Conservation (phyloP, 2,797 vertebrate species). For the Parotocinclus haroldoi region DNA sequence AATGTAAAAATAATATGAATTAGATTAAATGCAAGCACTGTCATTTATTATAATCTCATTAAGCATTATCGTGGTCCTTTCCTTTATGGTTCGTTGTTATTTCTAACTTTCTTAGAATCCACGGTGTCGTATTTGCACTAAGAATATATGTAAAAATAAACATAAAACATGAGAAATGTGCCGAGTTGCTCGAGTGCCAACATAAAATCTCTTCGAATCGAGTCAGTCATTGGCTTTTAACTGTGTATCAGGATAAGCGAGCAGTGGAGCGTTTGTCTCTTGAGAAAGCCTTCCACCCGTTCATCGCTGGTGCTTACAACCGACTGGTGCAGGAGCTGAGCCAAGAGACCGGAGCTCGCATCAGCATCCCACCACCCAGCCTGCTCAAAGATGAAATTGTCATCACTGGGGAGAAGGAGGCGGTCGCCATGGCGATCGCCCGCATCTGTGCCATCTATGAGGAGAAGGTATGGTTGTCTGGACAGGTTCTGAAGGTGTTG, state of each 20-base stretch:
- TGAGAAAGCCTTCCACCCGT: slow-evolving; percentile 76
- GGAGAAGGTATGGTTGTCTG: slow-evolving; percentile 65
- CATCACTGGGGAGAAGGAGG: slow-evolving; percentile 77
- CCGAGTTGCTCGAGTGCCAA: too few relatives aligned
- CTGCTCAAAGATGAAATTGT: slow-evolving; percentile 76
- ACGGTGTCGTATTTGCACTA: too few relatives aligned
- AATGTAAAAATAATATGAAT: too few relatives aligned
- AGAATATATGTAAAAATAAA: too few relatives aligned
- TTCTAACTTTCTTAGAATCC: too few relatives aligned
- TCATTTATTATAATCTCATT: too few relatives aligned
- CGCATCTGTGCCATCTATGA: slow-evolving; percentile 74
- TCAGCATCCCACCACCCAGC: slow-evolving; percentile 73
- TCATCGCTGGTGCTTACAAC: slow-evolving; percentile 73
- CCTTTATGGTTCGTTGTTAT: too few relatives aligned
- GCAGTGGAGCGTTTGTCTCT: slow-evolving; percentile 72
- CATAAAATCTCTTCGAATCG: too few relatives aligned
- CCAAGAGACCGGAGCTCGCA: slow-evolving; percentile 73
- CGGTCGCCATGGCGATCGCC: slow-evolving; percentile 67
- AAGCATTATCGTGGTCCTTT: too few relatives aligned
- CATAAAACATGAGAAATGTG: too few relatives aligned
- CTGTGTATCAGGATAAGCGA: slow-evolving; percentile 69
- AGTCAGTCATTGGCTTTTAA: neutral
- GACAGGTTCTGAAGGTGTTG: too few relatives aligned
- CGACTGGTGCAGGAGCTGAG: slow-evolving; percentile 73
- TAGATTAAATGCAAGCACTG: too few relatives aligned